Conservation (phyloP, 2,888 invertebrate species). For the Chrysolina oricalcia region DNA sequence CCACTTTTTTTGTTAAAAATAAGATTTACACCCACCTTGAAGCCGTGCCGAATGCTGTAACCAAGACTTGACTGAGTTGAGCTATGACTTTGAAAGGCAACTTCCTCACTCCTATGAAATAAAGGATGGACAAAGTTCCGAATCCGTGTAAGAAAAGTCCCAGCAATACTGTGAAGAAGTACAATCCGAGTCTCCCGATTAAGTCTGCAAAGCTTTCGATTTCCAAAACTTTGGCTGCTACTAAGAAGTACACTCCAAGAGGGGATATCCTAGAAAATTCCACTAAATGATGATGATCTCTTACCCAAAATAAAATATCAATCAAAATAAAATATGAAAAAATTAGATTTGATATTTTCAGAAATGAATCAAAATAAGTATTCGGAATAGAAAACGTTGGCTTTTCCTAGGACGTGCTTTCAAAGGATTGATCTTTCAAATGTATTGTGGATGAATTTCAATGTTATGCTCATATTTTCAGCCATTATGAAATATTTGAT, state of each 20-base stretch:
- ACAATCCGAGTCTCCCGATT: constrained; percentile 91
- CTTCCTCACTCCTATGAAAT: constrained; percentile 85
- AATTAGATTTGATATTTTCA: no score
- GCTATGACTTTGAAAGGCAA: constrained; percentile 88
- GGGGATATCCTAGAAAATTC: constrained; percentile 85
- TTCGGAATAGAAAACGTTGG: no score
- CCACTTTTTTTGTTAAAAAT: neutral
- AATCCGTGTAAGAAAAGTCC: constrained; percentile 95
- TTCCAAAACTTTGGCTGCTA: constrained; percentile 92
- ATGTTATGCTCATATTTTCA: no score
- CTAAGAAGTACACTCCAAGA: constrained; percentile 89
- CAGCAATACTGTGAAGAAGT: constrained; percentile 93
- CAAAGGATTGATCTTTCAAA: no score
- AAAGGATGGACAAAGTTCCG: constrained; percentile 90
- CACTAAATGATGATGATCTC: constrained; percentile 15
- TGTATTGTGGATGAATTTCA: no score
- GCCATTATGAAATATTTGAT: no score
- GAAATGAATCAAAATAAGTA: no score
- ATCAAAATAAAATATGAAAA: no score
- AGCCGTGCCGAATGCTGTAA: constrained; percentile 97
- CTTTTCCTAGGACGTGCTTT: no score
- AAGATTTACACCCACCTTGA: constrained; percentile 77
- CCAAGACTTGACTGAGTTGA: constrained; percentile 91
- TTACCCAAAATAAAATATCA: no score
- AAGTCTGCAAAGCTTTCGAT: constrained; percentile 90